A percentile compares a stretch with the other conserved stretches of the same genome.
Evolutionary conservation across 1,140 invertebrate species (phyloP).

Genomic region (Drosophila carrolli): DNA sequence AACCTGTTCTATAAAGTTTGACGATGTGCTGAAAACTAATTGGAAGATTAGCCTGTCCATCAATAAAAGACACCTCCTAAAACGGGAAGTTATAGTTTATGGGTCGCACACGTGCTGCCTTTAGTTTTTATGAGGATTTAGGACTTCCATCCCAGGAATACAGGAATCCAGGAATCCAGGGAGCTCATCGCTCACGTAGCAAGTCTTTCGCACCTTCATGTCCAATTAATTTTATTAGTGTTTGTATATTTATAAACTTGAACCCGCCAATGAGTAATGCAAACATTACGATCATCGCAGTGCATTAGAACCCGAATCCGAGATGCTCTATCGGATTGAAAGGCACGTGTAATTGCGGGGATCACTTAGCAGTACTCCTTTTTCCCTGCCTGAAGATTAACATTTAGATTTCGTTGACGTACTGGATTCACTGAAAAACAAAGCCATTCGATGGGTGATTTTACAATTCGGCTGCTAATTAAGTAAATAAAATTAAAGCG

Average conservation of each 20-base stretch:
- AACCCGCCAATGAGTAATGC: conserved; percentile 41
- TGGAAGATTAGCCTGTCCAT: conserved; percentile 31
- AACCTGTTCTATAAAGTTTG: conserved; percentile 62
- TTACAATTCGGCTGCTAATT: conserved; percentile 66
- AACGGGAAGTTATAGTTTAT: conserved; percentile 25
- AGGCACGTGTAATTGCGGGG: conserved; percentile 9
- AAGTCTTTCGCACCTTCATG: conserved; percentile 50
- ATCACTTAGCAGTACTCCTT: neutral
- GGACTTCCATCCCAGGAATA: neutral
- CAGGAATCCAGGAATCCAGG: neutral
- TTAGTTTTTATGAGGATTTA: neutral
- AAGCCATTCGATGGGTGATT: conserved; percentile 28
- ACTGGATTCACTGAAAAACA: conserved; percentile 26
- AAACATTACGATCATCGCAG: conserved; percentile 3
- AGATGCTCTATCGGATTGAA: conserved; percentile 8
- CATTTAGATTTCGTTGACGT: conserved; percentile 5
- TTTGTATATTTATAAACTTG: conserved; percentile 29
- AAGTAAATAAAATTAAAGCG: conserved; percentile 74
- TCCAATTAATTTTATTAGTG: conserved; percentile 49
- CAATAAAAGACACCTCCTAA: conserved; percentile 16
- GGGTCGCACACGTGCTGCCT: conserved; percentile 25
- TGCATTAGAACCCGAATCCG: neutral
- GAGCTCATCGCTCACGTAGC: conserved; percentile 1
- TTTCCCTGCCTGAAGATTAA: neutral
- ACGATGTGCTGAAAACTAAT: conserved; percentile 66